Conservation (phyloP, 2,797 vertebrate species). For the Scolopax rusticola region DNA sequence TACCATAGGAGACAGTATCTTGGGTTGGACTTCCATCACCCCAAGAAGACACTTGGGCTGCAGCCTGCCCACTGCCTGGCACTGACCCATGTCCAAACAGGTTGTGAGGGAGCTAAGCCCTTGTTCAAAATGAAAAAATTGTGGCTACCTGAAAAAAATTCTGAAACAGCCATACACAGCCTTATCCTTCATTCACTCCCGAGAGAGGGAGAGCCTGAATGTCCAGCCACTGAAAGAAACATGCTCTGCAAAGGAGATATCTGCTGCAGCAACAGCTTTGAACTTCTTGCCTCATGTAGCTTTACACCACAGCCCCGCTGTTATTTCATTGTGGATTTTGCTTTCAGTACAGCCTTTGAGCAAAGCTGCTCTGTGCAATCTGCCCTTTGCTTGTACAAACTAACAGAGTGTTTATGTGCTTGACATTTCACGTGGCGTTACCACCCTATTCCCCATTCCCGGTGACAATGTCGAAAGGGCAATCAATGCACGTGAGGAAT, state of each 20-base stretch:
- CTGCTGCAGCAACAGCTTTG: neutral
- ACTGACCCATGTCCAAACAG: neutral
- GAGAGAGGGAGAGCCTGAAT: neutral
- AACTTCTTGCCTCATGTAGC: neutral
- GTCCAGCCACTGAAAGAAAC: neutral
- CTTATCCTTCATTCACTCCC: neutral
- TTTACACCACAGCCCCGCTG: rapidly evolving
- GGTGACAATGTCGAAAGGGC: neutral
- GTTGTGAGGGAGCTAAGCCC: neutral
- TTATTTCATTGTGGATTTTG: neutral
- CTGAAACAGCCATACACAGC: neutral
- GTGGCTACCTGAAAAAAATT: neutral
- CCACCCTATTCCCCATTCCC: neutral
- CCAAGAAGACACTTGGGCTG: neutral
- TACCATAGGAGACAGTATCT: neutral
- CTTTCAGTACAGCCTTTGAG: neutral
- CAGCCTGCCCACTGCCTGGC: neutral
- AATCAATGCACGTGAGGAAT: neutral
- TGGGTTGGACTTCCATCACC: neutral
- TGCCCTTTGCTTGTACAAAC: constrained; percentile 52
- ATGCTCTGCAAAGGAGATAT: neutral
- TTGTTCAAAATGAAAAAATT: neutral
- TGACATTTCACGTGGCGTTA: constrained; percentile 55
- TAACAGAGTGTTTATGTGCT: constrained; percentile 7
- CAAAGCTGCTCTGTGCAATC: neutral